A percentile compares a stretch with the other conserved stretches of the same genome.
phyloP scores from a whole-genome alignment of 2,797 vertebrate species.

The Acridotheres tristis region DNA sequence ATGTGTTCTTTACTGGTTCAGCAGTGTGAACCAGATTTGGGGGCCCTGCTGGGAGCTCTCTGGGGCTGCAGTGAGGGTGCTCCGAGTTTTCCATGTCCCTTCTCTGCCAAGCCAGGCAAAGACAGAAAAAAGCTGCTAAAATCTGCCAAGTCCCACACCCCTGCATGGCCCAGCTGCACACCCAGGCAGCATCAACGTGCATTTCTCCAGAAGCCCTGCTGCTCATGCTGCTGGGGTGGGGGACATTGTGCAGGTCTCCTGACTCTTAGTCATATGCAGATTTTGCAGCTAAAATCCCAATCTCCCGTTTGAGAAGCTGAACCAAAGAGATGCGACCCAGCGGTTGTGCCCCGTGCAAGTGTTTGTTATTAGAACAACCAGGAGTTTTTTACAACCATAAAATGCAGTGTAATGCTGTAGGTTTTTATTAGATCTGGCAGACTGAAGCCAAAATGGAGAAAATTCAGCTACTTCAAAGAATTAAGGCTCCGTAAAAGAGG shows the following conservation, averaged over 20 bases:
- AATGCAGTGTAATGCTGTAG: not conserved
- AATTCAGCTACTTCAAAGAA: conserved; percentile 30
- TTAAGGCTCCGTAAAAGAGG: not conserved
- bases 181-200: not conserved
- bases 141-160: not conserved
- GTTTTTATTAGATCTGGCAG: conserved; percentile 14
- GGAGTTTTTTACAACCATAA: not conserved
- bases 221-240: not conserved
- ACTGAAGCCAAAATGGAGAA: not conserved
- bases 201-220: not conserved
- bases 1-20: not conserved
- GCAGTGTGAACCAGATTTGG: not conserved
- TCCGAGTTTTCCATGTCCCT: accelerated
- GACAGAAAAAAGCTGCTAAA: not conserved
- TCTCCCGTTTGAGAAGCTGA: not conserved
- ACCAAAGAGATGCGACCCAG: not conserved
- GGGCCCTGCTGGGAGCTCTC: not conserved
- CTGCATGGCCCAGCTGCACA: not conserved
- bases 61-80: accelerated
- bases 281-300: not conserved
- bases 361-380: not conserved
- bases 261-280: conserved; percentile 50
- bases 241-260: not conserved
- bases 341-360: not conserved
- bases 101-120: not conserved